A percentile compares a stretch with the other conserved stretches of the same genome.
Conservation (phyloP, 2,113 vertebrate genomes). For the Eurypyga helias region DNA sequence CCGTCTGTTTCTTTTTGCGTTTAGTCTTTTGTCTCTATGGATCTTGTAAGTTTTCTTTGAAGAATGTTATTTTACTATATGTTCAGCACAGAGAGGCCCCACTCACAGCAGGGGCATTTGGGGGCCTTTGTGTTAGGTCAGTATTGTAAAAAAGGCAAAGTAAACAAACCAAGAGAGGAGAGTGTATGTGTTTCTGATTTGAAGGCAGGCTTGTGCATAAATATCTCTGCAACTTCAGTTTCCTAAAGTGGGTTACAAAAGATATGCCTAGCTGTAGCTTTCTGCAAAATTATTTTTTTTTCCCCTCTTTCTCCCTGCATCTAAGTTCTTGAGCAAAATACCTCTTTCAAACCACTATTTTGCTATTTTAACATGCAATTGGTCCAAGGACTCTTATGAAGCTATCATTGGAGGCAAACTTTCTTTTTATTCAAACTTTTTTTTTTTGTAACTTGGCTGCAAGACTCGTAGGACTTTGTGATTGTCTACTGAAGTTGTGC, state of each 20-base stretch:
- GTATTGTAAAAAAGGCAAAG: not conserved
- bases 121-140: not conserved
- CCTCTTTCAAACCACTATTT: not conserved
- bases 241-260: not conserved
- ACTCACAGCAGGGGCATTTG: not conserved
- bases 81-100: not conserved
- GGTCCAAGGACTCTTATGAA: not conserved
- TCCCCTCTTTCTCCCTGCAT: not conserved
- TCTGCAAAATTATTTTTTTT: not conserved
- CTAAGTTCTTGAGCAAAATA: not conserved
- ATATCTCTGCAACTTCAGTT: not conserved
- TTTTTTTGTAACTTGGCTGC: not conserved
- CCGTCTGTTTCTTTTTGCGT: not conserved
- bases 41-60: conserved; percentile 12
- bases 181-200: not conserved
- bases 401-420: not conserved
- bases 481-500: not conserved
- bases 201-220: not conserved
- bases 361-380: not conserved
- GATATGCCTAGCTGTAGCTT: not conserved
- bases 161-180: not conserved
- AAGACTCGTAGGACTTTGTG: not conserved
- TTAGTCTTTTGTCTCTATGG: conserved; percentile 7
- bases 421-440: not conserved
- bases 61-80: not conserved